phyloP scores from a whole-genome alignment of 2,888 invertebrate genomes.

The Catocala sponsa region DNA sequence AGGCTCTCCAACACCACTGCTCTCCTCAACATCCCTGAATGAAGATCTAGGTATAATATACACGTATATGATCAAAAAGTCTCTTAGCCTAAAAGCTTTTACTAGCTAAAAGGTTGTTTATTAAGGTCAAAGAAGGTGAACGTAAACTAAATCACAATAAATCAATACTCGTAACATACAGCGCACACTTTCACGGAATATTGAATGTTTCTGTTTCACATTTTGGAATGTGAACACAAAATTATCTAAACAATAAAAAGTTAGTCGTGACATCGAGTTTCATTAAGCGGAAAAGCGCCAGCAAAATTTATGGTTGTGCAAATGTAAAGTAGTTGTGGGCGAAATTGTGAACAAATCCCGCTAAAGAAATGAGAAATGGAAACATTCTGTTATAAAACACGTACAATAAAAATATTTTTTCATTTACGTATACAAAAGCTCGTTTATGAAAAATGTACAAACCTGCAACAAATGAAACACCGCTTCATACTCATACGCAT shows the following conservation, averaged over 20 bases:
- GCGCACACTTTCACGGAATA: conserved; percentile 41
- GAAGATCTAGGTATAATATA: conserved; percentile 4
- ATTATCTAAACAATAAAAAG: conserved; percentile 61
- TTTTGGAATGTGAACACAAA: conserved; percentile 51
- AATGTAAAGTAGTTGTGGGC: conserved; percentile 69
- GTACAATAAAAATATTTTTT: conserved; percentile 64
- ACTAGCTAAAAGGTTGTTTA: conserved; percentile 53
- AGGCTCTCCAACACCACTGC: conserved; percentile 75
- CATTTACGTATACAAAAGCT: conserved; percentile 50
- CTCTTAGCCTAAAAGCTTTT: conserved; percentile 51
- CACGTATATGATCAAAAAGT: conserved; percentile 39
- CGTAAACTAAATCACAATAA: conserved; percentile 56
- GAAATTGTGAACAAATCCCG: conserved; percentile 72
- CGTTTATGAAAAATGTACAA: conserved; percentile 24
- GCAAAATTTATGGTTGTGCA: conserved; percentile 68
- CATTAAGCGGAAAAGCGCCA: conserved; percentile 71
- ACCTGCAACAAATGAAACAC: conserved; percentile 17
- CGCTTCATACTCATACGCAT: not conserved
- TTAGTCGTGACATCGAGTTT: conserved; percentile 72
- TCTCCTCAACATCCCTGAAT: conserved; percentile 73
- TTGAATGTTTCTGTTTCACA: conserved; percentile 37
- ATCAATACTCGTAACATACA: conserved; percentile 52
- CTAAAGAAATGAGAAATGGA: conserved; percentile 65
- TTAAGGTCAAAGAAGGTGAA: conserved; percentile 58
- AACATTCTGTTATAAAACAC: conserved; percentile 67